A percentile compares a stretch with the other conserved stretches of the same genome.
Evolutionary conservation across 1,140 invertebrate species (phyloP).

Genomic region (Ceratina australensis): DNA sequence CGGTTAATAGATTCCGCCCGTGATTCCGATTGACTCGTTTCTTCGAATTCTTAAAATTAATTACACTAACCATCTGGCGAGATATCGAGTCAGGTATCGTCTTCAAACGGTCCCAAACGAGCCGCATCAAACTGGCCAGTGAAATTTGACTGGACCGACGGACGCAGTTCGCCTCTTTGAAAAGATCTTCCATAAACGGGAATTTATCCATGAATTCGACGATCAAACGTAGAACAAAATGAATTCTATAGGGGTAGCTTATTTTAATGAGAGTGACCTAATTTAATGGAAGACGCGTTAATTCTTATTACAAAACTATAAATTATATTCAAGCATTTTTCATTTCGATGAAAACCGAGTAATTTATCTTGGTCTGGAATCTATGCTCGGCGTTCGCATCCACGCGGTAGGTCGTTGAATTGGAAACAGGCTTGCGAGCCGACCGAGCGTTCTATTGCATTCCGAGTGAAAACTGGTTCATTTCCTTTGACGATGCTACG

Average conservation of each 20-base stretch:
- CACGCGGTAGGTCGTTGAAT: conserved; percentile 5
- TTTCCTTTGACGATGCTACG: conserved; percentile 4
- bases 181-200: conserved; percentile 41
- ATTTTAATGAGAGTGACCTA: neutral
- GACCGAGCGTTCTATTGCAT: neutral
- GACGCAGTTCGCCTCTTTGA: neutral
- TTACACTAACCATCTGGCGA: conserved; percentile 35
- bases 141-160: conserved; percentile 43
- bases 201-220: conserved; percentile 59
- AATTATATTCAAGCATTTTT: too few species aligned
- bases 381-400: neutral
- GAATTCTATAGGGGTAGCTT: conserved; percentile 42
- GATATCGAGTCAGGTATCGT: conserved; percentile 44
- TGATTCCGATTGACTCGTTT: neutral
- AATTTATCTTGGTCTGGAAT: neutral
- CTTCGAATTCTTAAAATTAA: neutral
- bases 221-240: conserved; percentile 54
- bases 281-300: too few species aligned
- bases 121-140: conserved; percentile 39
- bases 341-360: neutral
- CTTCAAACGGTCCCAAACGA: conserved; percentile 53
- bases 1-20: neutral
- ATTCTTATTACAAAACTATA: too few species aligned
- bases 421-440: conserved; percentile 1
- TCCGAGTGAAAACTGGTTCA: neutral